A percentile compares a stretch with the other conserved stretches of the same genome.
These are phyloP conservation scores for Chitala chitala DNA, from an alignment of 2,113 vertebrate genomes.

Conservation along the genomic window DNA sequence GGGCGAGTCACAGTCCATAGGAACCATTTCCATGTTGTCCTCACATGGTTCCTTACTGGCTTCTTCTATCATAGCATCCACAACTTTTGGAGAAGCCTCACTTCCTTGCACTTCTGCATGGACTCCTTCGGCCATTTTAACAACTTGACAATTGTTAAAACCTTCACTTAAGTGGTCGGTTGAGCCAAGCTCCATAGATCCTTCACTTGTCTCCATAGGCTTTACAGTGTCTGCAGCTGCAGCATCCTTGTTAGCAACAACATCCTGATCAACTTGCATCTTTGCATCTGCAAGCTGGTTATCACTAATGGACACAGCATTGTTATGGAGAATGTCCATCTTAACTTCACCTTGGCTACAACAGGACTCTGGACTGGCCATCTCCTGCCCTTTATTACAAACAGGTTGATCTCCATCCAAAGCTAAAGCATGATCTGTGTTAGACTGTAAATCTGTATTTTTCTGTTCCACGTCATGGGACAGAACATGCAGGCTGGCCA, in stretches of 20 bases:
- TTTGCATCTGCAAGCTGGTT: slow-evolving; percentile 20
- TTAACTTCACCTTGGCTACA: slow-evolving; percentile 18
- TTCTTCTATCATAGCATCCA: slow-evolving; percentile 24
- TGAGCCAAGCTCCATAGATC: not conserved
- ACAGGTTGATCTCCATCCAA: slow-evolving; percentile 18
- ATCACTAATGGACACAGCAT: slow-evolving; percentile 30
- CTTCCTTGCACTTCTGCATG: not conserved
- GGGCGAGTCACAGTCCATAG: slow-evolving; percentile 88
- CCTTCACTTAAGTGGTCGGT: not conserved
- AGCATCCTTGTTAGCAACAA: slow-evolving; percentile 23
- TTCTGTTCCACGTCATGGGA: slow-evolving; percentile 19
- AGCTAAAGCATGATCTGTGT: slow-evolving; percentile 32
- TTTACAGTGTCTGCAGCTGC: slow-evolving; percentile 16
- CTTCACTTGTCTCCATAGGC: slow-evolving; percentile 12
- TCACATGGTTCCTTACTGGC: slow-evolving; percentile 41
- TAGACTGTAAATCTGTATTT: slow-evolving; percentile 23
- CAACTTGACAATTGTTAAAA: slow-evolving; percentile 1
- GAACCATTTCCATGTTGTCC: slow-evolving; percentile 75
- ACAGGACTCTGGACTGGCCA: slow-evolving; percentile 17
- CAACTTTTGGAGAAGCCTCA: not conserved
- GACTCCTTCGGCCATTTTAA: not conserved
- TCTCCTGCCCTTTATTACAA: slow-evolving; percentile 21
- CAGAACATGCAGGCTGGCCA: not conserved
- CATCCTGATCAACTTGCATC: slow-evolving; percentile 26
- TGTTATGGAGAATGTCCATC: slow-evolving; percentile 17